Evolutionary conservation across 1,140 invertebrate species (phyloP), one percentile per base, ranked within the genome.

Genomic region (Bilobella aurantiaca): DNA sequence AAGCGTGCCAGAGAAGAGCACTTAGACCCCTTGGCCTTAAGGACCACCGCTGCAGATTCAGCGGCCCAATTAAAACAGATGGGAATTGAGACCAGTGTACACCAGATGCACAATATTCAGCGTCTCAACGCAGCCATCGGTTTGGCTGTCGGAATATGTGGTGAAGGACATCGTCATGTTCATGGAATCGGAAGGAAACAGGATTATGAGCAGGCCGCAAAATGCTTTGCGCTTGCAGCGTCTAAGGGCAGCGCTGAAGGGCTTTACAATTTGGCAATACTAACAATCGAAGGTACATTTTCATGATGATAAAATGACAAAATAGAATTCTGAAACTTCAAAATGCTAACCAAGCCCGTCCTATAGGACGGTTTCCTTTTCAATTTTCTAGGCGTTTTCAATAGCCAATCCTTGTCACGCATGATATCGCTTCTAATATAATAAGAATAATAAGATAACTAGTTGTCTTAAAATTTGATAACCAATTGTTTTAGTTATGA

Each of bases 221-320:
- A 5, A 16, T n/a, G 23, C 5, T 68, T 56, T 32, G 67, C 42
- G 0, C 47, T 53, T 42, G 65, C 65, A 21, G 68, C 68, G 3
- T 25, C 1, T 18, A n/a, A 37, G 21, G 66, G 59, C 2, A 64
- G 49, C 42, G 69, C 66, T 3, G 69, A 70, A 34, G 69, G 65
- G 30, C 58, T 70, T 0, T 70, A 65, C 58, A 67, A 64, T 60
- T 42, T 70, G 1, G 69, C 57, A 46, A 31, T 56, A 12, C 28
- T 70, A 8, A 57, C 27, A 3, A 18, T 16, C 23, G 49, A 70
- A 23, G 69, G 69, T 0, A n/a, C n/a, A n/a, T n/a, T n/a, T n/a
- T n/a, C n/a, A n/a, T n/a, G n/a, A n/a, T n/a, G n/a, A n/a, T n/a
- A n/a, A n/a, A n/a, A n/a, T n/a, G n/a, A n/a, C n/a, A n/a, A n/a